Conservation (phyloP, 2,797 vertebrate species). For the Macropus fuliginosus region DNA sequence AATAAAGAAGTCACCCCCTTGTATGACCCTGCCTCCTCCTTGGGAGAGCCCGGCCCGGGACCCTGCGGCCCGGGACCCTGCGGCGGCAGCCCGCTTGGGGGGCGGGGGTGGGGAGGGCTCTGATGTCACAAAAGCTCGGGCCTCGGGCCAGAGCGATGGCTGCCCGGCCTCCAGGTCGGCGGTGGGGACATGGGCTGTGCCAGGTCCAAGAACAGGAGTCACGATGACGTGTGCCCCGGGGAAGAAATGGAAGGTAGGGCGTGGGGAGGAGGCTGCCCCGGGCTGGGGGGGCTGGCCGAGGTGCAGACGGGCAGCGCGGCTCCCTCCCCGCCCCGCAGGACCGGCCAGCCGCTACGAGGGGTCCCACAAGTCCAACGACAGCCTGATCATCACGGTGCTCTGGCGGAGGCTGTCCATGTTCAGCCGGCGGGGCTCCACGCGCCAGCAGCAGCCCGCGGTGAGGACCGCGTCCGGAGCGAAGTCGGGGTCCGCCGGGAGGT, state of each 20-base stretch:
- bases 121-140: slow-evolving; percentile 70
- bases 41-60: neutral
- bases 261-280: too few relatives aligned
- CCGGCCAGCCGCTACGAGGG: fast-evolving
- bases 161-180: slow-evolving; percentile 67
- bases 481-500: fast-evolving
- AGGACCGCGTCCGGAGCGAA: too few relatives aligned
- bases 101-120: neutral
- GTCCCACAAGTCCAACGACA: slow-evolving; percentile 50
- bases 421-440: slow-evolving; percentile 52
- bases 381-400: slow-evolving; percentile 73
- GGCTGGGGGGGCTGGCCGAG: too few relatives aligned
- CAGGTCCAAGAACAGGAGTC: neutral
- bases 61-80: neutral
- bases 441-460: neutral
- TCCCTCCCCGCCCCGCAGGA: neutral
- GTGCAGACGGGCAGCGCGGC: too few relatives aligned
- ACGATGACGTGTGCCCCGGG: neutral
- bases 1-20: slow-evolving; percentile 67
- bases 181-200: slow-evolving; percentile 64
- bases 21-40: slow-evolving; percentile 43
- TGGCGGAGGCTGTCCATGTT: slow-evolving; percentile 79
- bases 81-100: too few relatives aligned
- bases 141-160: neutral
- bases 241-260: slow-evolving; percentile 20